phyloP scores from a whole-genome alignment of 30 jellyfish, hydroid and myxozoan species.

The Catostylus mosaicus region DNA sequence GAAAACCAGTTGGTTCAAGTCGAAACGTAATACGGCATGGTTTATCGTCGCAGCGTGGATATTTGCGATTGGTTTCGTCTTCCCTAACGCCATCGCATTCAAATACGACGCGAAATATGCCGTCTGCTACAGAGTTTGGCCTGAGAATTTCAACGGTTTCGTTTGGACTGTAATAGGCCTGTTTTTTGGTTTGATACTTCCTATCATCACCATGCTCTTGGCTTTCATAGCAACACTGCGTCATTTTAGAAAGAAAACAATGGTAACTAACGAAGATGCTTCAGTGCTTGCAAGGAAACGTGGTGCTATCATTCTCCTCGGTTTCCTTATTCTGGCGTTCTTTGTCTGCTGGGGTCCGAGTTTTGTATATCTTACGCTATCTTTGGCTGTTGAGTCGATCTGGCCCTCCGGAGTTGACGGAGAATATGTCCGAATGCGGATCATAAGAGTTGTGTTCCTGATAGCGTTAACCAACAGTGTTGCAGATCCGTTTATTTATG shows the following conservation, averaged over 20 bases:
- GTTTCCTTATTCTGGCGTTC: constrained; percentile 47
- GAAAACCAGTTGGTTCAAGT: constrained; percentile 51
- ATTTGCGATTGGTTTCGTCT: constrained; percentile 5
- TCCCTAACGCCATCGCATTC: constrained; percentile 38
- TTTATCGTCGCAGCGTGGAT: constrained; percentile 19
- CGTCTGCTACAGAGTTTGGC: constrained; percentile 63
- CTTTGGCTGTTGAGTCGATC: constrained; percentile 24
- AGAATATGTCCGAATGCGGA: constrained; percentile 41
- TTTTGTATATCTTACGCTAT: constrained; percentile 30
- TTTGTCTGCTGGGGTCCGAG: constrained; percentile 49
- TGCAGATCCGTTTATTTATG: constrained; percentile 57
- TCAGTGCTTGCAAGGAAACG: constrained; percentile 24
- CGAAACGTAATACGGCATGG: constrained; percentile 19
- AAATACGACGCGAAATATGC: constrained; percentile 29
- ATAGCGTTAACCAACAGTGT: constrained; percentile 52
- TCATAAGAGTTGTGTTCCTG: constrained; percentile 44
- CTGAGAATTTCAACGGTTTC: constrained; percentile 19
- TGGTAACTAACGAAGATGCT: constrained; percentile 6
- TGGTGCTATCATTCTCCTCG: constrained; percentile 29
- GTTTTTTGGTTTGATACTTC: constrained; percentile 19
- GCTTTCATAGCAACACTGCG: constrained; percentile 40
- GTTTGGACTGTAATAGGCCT: constrained; percentile 19
- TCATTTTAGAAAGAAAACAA: constrained; percentile 17
- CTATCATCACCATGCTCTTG: constrained; percentile 33
- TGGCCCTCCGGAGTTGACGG: constrained; percentile 60